A percentile compares a stretch with the other conserved stretches of the same genome.
phyloP scores from a whole-genome alignment of 2,888 invertebrate species.

The Omphaloscelis lunosa region DNA sequence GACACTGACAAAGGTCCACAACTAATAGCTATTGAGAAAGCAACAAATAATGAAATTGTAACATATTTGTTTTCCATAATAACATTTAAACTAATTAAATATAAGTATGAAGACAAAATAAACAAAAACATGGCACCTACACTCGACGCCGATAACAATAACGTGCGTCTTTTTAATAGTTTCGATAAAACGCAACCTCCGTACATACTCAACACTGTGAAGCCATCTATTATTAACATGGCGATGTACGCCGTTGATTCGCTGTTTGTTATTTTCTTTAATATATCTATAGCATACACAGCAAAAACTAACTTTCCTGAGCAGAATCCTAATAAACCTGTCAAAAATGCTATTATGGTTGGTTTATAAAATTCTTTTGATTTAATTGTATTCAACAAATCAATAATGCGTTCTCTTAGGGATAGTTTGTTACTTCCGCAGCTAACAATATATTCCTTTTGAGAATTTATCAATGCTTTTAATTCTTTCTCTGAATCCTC shows the following conservation, averaged over 20 bases:
- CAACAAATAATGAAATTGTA: conserved; percentile 62
- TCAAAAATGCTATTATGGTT: conserved; percentile 56
- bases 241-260: conserved; percentile 72
- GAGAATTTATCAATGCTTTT: conserved; percentile 64
- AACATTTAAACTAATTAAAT: conserved; percentile 59
- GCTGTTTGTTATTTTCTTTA: conserved; percentile 71
- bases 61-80: conserved; percentile 66
- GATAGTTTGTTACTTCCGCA: conserved; percentile 12
- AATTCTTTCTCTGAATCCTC: conserved; percentile 71
- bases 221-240: conserved; percentile 77
- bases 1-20: conserved; percentile 71
- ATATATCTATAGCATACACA: conserved; percentile 75
- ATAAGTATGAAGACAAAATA: conserved; percentile 67
- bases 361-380: conserved; percentile 74
- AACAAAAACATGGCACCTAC: conserved; percentile 65
- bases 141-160: conserved; percentile 65
- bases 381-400: conserved; percentile 49
- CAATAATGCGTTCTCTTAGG: conserved; percentile 4
- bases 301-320: conserved; percentile 74
- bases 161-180: conserved; percentile 65
- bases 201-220: conserved; percentile 74
- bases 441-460: conserved; percentile 63
- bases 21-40: conserved; percentile 70
- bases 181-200: conserved; percentile 65
- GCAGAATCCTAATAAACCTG: conserved; percentile 58